A percentile compares a stretch with the other conserved stretches of the same genome.
phyloP scores from a whole-genome alignment of 2,888 invertebrate genomes.

The Philereme vetulata region DNA sequence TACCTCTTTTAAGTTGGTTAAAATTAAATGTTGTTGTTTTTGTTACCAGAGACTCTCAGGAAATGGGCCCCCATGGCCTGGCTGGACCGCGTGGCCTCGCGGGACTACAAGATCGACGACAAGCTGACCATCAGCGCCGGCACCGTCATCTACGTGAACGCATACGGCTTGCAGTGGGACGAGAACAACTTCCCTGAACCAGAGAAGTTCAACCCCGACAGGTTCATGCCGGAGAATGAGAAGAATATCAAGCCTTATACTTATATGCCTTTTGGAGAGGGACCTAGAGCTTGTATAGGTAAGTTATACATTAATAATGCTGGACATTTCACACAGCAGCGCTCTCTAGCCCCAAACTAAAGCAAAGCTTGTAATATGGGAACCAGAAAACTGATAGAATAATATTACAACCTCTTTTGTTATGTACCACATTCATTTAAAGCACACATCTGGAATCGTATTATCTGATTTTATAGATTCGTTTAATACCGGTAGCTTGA shows the following conservation, averaged over 20 bases:
- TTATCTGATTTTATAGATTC: no score
- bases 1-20: no score
- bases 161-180: constrained; percentile 58
- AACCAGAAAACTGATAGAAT: no score
- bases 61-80: constrained; percentile 57
- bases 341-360: no score
- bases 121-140: constrained; percentile 50
- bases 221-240: constrained; percentile 82
- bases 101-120: constrained; percentile 45
- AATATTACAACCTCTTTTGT: no score
- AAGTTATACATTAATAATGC: neutral
- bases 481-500: no score
- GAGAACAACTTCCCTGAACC: constrained; percentile 78
- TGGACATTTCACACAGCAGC: no score
- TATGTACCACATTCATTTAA: no score
- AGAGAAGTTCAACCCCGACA: constrained; percentile 75
- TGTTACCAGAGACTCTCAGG: constrained; percentile 49
- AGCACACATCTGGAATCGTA: no score
- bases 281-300: constrained; percentile 85
- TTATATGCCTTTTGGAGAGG: constrained; percentile 80
- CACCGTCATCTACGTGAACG: constrained; percentile 53
- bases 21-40: neutral
- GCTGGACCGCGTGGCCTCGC: constrained; percentile 49
- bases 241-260: constrained; percentile 51
- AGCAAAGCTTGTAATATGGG: no score